These are phyloP conservation scores for Agrotis ipsilon DNA, from an alignment of 2,888 invertebrate species.

Conservation along the genomic window DNA sequence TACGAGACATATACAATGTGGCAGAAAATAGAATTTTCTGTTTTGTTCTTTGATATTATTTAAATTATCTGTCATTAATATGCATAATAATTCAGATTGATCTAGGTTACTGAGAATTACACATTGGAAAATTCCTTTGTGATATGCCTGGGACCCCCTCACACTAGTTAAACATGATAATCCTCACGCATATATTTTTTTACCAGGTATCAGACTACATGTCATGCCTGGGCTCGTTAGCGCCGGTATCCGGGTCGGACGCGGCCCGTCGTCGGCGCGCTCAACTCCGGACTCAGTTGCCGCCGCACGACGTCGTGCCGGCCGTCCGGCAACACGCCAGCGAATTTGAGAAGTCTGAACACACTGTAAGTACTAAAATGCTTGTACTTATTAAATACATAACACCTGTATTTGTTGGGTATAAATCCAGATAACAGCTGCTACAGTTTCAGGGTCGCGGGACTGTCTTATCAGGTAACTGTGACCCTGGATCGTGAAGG, in stretches of 20 bases:
- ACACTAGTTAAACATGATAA: constrained; percentile 7
- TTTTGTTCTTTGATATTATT: neutral
- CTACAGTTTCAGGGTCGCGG: no score
- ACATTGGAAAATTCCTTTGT: neutral
- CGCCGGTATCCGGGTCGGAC: constrained; percentile 95
- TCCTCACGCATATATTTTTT: neutral
- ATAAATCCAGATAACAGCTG: no score
- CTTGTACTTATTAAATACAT: neutral
- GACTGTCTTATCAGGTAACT: no score
- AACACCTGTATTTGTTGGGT: no score
- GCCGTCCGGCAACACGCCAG: constrained; percentile 84
- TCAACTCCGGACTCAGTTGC: constrained; percentile 96
- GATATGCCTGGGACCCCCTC: neutral
- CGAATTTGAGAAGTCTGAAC: constrained; percentile 88
- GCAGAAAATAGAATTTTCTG: constrained; percentile 1
- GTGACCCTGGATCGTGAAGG: no score
- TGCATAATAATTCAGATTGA: neutral
- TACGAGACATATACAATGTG: neutral
- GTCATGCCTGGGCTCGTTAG: constrained; percentile 93
- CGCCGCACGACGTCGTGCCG: constrained; percentile 95
- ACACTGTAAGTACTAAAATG: constrained; percentile 77
- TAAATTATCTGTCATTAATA: neutral
- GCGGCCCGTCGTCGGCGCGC: constrained; percentile 95
- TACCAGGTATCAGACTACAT: constrained; percentile 91
- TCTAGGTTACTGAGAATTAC: neutral